These are phyloP conservation scores for Reinhardtius hippoglossoides DNA, from an alignment of 2,113 vertebrate species.

Conservation along the genomic window DNA sequence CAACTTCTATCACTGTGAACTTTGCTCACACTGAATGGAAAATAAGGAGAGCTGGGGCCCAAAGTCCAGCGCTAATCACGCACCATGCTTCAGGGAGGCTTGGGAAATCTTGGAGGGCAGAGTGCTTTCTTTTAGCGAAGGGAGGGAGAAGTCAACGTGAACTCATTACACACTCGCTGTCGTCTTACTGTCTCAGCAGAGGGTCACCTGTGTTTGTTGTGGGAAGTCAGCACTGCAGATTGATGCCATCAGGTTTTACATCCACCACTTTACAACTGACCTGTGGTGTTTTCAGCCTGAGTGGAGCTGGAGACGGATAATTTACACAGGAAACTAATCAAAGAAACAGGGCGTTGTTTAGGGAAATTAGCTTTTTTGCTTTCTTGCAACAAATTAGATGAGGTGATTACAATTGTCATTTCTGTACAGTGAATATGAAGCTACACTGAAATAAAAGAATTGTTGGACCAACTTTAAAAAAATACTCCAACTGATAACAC, in stretches of 20 bases:
- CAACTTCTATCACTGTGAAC: conserved; percentile 31
- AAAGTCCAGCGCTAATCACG: conserved; percentile 27
- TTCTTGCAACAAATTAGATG: neutral
- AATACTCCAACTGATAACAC: too few species aligned
- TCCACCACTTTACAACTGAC: neutral
- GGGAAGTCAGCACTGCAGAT: conserved; percentile 33
- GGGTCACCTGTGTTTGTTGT: conserved; percentile 56
- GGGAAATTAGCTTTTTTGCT: neutral
- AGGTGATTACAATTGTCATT: neutral
- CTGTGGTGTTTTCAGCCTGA: conserved; percentile 12
- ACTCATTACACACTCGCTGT: conserved; percentile 17
- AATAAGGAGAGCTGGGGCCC: neutral
- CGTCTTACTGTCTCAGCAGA: conserved; percentile 8
- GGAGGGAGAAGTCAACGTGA: neutral
- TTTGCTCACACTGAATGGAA: conserved; percentile 29
- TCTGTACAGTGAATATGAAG: neutral
- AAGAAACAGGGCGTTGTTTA: neutral
- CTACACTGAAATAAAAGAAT: too few species aligned
- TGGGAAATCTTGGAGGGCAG: neutral
- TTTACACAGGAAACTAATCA: neutral
- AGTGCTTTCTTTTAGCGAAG: neutral
- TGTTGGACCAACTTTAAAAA: too few species aligned
- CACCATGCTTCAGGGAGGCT: neutral
- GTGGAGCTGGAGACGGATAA: neutral
- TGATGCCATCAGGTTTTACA: neutral